These are phyloP conservation scores for Zhengitettix transpicula DNA, from an alignment of 2,888 invertebrate genomes.

Conservation along the genomic window DNA sequence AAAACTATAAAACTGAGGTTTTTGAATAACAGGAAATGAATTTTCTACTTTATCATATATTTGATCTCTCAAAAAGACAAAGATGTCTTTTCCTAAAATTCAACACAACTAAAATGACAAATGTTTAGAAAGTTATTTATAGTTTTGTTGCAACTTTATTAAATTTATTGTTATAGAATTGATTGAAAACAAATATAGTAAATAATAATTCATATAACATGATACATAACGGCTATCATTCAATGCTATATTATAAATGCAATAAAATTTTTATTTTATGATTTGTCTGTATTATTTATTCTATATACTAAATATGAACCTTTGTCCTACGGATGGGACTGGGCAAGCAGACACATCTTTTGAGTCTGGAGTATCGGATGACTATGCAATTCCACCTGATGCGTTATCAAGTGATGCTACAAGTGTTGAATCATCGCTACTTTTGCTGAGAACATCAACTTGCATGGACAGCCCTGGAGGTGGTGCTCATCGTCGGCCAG, in stretches of 20 bases:
- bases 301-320: not conserved
- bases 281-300: not conserved
- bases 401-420: slow-evolving; percentile 62
- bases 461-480: slow-evolving; percentile 9
- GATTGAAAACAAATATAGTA: too few relatives aligned
- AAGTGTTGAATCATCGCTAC: slow-evolving; percentile 50
- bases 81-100: too few relatives aligned
- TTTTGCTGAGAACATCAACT: slow-evolving; percentile 12
- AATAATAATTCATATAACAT: too few relatives aligned
- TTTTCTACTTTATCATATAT: too few relatives aligned
- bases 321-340: not conserved
- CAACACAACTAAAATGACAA: too few relatives aligned
- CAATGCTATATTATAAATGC: not conserved
- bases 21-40: too few relatives aligned
- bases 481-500: slow-evolving; percentile 32
- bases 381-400: slow-evolving; percentile 92
- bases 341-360: slow-evolving; percentile 64
- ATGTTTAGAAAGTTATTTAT: too few relatives aligned
- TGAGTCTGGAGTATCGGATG: slow-evolving; percentile 88
- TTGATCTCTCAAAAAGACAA: too few relatives aligned
- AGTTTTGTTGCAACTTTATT: too few relatives aligned
- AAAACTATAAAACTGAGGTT: too few relatives aligned
- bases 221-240: not conserved
- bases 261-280: not conserved
- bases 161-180: too few relatives aligned